These are phyloP conservation scores for Pterocles burchelli DNA, from an alignment of 2,113 vertebrate genomes.

Conservation along the genomic window DNA sequence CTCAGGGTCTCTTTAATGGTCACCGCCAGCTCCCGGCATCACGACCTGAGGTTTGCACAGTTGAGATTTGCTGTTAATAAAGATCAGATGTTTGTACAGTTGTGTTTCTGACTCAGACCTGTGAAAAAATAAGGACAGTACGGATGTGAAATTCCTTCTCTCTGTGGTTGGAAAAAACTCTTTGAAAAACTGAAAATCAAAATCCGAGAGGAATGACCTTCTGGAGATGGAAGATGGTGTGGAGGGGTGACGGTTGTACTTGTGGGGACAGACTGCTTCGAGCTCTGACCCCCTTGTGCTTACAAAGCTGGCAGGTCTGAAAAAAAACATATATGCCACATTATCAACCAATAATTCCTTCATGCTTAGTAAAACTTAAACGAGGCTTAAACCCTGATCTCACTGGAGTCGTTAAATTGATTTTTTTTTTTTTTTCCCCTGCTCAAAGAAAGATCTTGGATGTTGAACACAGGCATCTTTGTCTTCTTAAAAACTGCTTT, in stretches of 20 bases:
- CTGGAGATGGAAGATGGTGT: background rate
- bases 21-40: constrained; percentile 28
- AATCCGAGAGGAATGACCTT: constrained; percentile 26
- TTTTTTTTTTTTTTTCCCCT: background rate
- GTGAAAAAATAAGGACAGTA: constrained; percentile 26
- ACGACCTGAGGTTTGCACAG: constrained; percentile 45
- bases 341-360: constrained; percentile 65
- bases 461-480: constrained; percentile 71
- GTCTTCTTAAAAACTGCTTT: constrained; percentile 69
- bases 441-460: constrained; percentile 65
- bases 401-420: constrained; percentile 66
- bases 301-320: background rate
- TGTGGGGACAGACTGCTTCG: background rate
- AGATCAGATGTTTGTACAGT: constrained; percentile 66
- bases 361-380: constrained; percentile 73
- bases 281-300: background rate
- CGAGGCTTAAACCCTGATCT: constrained; percentile 63
- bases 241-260: background rate
- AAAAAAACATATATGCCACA: constrained; percentile 1
- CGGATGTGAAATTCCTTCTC: constrained; percentile 42
- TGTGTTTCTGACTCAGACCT: constrained; percentile 63
- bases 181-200: constrained; percentile 20
- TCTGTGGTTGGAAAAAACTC: constrained; percentile 44
- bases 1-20: constrained; percentile 45
- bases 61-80: constrained; percentile 57